Evolutionary conservation across 2,888 invertebrate genomes (phyloP).

Genomic region (Morpho deidamia): DNA sequence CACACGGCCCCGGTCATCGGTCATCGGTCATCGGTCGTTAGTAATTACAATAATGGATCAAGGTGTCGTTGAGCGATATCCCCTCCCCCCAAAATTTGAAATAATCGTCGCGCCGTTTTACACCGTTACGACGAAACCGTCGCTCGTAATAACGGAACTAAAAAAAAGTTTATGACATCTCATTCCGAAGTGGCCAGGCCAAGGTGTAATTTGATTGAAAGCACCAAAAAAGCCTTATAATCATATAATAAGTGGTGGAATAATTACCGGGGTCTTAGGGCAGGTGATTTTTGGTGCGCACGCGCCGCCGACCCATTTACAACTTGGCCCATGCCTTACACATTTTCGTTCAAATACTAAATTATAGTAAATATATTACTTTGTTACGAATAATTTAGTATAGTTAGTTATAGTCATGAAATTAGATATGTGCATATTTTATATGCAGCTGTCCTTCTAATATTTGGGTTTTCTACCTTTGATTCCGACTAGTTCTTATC

Average conservation of each 20-base stretch:
- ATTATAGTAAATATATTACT: slow-evolving; percentile 23
- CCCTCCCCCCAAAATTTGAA: slow-evolving; percentile 15
- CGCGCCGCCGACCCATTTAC: slow-evolving; percentile 42
- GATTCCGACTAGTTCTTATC: too few relatives aligned
- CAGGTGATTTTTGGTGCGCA: slow-evolving; percentile 59
- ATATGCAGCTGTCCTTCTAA: slow-evolving; percentile 12
- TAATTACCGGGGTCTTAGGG: slow-evolving; percentile 72
- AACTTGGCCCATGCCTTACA: slow-evolving; percentile 39
- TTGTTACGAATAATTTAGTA: slow-evolving; percentile 17
- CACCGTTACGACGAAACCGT: slow-evolving; percentile 52
- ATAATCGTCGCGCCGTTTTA: slow-evolving; percentile 46
- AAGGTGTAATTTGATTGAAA: slow-evolving; percentile 79
- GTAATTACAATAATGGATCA: slow-evolving; percentile 17
- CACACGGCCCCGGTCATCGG: too few relatives aligned
- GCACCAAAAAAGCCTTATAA: slow-evolving; percentile 77
- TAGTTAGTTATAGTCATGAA: slow-evolving; percentile 3
- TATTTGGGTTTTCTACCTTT: not conserved
- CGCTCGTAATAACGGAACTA: slow-evolving; percentile 35
- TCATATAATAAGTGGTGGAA: slow-evolving; percentile 76
- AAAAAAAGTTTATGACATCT: slow-evolving; percentile 75
- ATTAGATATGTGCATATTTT: slow-evolving; percentile 9
- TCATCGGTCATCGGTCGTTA: too few relatives aligned
- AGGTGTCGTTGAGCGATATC: slow-evolving; percentile 16
- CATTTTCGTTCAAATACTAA: slow-evolving; percentile 40
- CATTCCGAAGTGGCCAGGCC: slow-evolving; percentile 65